Base-by-base conservation (phyloP, 2,797 vertebrate genomes). In the Carapus acus region DNA sequence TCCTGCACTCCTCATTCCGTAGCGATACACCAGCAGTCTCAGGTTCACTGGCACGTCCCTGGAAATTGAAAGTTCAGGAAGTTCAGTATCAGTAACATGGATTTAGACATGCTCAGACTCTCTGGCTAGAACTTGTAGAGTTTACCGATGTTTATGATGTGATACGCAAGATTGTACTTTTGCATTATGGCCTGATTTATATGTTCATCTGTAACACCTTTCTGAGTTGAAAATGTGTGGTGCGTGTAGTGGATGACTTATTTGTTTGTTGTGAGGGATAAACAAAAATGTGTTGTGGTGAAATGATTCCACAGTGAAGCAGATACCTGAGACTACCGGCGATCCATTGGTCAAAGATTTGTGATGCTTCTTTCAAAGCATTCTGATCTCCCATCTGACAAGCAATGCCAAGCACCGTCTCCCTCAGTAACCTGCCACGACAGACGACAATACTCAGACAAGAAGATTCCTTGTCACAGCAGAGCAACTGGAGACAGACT, bases 21-120 rank as follows among this genome's bases (percentile, higher is more conserved):
- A 98, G 1, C 79, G 90, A 64, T 99, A 99, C 0, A 93, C 94
- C 52, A 93, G 77, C 29, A 96, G 87, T 48, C 94, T 87, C 55
- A 99, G 87, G 76, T 98, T 98, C 53, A 91, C 86, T 3, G 86
- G 47, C 45, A 92, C 77, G 2, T 84, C 91, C 57, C 80, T 87
- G 83, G 31, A 75, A 55, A 45, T 64, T 65, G 69, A 64, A 59
- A 57, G 8, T 21, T 49, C 2, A 46, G n/a, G 0, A 65, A 0
- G 9, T 2, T 8, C 24, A 52, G 42, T n/a, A 53, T 40, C 9
- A 3, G 7, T 40, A 11, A 33, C 11, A 18, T 19, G 18, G 2
- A 16, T 41, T 21, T 21, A 41, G 6, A 41, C 12, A 20, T 27
- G 19, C 17, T 18, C 38, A 19, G n/a, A 17, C n/a, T 27, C 24